Base-by-base conservation (phyloP, 2,888 invertebrate species). In the Loripinus fragilis region DNA sequence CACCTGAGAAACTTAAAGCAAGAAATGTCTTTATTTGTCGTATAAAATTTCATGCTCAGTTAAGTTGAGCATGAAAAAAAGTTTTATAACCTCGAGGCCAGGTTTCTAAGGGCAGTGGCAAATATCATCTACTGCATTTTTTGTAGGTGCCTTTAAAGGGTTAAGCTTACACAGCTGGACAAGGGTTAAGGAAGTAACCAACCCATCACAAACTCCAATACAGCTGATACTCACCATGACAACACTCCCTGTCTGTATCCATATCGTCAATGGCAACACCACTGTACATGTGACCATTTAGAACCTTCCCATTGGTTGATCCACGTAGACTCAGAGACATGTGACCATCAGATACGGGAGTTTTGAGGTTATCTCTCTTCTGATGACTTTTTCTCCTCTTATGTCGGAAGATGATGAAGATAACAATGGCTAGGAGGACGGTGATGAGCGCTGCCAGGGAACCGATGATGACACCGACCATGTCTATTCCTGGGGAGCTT, bases 391-490 rank as follows among this genome's bases (percentile, higher is more conserved):
- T 91, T 60, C 87, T 86, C 10, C 88, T 82, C 60, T 89, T 87
- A 76, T 90, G 89, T 28, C 89, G 88, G 70, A 89, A 89, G 45
- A 90, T 83, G 76, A 97, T 95, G 72, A 97, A 94, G 88, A 97
- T 96, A 10, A 96, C 96, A 1, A 95, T 96, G 33, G 97, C 94
- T 0, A 97, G 94, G 71, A 97, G 95, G 70, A 96, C 96, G 66
- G 92, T 86, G 55, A 93, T 88, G 66, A 97, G 95, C 0, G 96
- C 96, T 33, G 96, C 96, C 69, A 97, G 94, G 7, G 96, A 89
- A 3, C 89, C 91, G 45, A 91, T 89, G 73, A 91, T 89, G 72
- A 91, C 90, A 12, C 90, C 91, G 52, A 91, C 90, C 75, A 88
- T 88, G 72, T 88, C 87, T 68, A 89, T 90, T 52, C 89, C 88